These are phyloP conservation scores for Drosophila melanica DNA, from an alignment of 1,140 invertebrate genomes.

Conservation along the genomic window DNA sequence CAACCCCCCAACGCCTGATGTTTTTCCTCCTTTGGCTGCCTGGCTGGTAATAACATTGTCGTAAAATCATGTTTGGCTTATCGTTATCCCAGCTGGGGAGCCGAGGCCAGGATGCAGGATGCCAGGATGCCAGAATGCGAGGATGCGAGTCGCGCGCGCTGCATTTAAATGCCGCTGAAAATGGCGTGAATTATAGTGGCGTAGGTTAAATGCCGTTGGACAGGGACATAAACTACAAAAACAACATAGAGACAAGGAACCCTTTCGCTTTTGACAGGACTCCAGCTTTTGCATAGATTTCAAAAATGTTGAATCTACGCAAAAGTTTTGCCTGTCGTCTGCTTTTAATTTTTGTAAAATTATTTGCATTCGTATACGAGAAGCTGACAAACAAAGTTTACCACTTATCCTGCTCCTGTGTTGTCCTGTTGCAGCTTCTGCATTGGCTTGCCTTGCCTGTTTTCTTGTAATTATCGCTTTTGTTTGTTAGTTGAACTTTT, in stretches of 20 bases:
- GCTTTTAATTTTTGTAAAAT: constrained; percentile 79
- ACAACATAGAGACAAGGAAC: constrained; percentile 32
- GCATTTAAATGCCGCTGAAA: constrained; percentile 79
- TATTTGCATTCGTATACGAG: constrained; percentile 70
- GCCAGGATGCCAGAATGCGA: constrained; percentile 32
- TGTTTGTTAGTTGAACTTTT: constrained; percentile 81
- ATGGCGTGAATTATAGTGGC: constrained; percentile 82
- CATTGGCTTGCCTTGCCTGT: constrained; percentile 43
- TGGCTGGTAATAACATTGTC: constrained; percentile 77
- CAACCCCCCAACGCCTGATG: neutral
- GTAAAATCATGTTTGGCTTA: constrained; percentile 84
- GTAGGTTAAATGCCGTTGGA: constrained; percentile 83
- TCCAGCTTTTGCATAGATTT: constrained; percentile 33
- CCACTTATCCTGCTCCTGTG: constrained; percentile 22
- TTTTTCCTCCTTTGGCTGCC: constrained; percentile 32
- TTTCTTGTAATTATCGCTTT: constrained; percentile 83
- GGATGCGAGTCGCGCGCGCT: constrained; percentile 55
- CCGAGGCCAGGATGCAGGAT: constrained; percentile 13
- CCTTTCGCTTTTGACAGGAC: constrained; percentile 62
- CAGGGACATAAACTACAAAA: constrained; percentile 73
- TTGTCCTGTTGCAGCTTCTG: neutral
- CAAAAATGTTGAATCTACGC: constrained; percentile 53
- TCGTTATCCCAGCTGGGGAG: constrained; percentile 59
- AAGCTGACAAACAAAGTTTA: constrained; percentile 62
- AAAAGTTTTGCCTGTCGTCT: constrained; percentile 57